Base-by-base conservation (phyloP, 2,113 vertebrate genomes). In the Notarius quadriscutis region DNA sequence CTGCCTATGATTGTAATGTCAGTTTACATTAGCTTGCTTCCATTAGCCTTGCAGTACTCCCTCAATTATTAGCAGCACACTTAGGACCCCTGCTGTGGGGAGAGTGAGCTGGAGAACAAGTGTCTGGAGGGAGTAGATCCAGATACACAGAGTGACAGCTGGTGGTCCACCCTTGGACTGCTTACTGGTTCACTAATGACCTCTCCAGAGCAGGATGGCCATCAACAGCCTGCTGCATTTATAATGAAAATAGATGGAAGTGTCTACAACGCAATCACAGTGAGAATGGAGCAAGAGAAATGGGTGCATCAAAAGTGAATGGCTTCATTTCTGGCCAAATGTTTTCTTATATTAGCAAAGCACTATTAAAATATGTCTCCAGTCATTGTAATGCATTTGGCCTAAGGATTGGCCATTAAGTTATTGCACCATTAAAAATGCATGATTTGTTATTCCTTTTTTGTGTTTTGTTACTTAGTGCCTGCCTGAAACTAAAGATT, bases 301-400 rank as follows among this genome's bases (percentile, higher is more conserved):
- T 69, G 67, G 74, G 75, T 67, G 53, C 93, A 93, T 94, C 91
- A 94, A 94, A 94, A 92, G 93, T 93, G 88, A 91, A 95, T 92
- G 90, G 60, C 50, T 87, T 90, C 72, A 91, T 91, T 87, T 80
- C 83, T 89, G 84, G 80, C 78, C 88, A 95, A 94, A 96, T 95
- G 95, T 93, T 91, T 93, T 94, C 92, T 92, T 93, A 91, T 94
- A 93, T 95, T 92, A 94, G 92, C 85, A 91, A 86, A 92, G 86
- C 89, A 88, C 94, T 87, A 94, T 93, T 94, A 93, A 89, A 86
- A 78, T 86, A 77, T 50, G 87, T 86, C 81, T 78, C 69, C 83
- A 87, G 79, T 86, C 62, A 87, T 9, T 69, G 57, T 86, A 87
- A 90, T 9, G 80, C 89, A 86, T 65, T 86, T 89, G 67, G 93